Evolutionary conservation across 2,888 invertebrate species (phyloP).

Genomic region (Tigriopus californicus): DNA sequence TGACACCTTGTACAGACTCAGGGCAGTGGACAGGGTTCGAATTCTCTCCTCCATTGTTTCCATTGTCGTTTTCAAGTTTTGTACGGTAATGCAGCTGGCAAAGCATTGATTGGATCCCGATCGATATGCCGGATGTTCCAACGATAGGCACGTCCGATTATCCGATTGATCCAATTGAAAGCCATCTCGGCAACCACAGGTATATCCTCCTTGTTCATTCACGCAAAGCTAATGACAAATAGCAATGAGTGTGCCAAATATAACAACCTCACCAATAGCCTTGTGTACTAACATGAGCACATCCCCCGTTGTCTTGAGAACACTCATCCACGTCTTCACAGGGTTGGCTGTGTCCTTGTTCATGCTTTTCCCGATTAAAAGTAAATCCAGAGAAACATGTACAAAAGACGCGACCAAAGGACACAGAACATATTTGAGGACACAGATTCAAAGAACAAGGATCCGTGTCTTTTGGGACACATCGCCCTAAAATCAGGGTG

Average conservation of each 20-base stretch:
- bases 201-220: conserved; percentile 39
- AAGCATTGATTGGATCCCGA: conserved; percentile 35
- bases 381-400: conserved; percentile 43
- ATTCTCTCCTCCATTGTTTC: conserved; percentile 16
- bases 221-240: conserved; percentile 33
- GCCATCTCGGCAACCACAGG: conserved; percentile 40
- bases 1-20: conserved; percentile 33
- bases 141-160: conserved; percentile 37
- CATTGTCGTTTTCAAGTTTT: conserved; percentile 31
- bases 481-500: conserved; percentile 39
- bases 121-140: conserved; percentile 19
- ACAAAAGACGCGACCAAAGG: conserved; percentile 41
- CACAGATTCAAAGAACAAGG: conserved; percentile 43
- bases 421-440: conserved; percentile 45
- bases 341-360: background rate
- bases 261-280: no score
- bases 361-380: conserved; percentile 39
- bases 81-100: conserved; percentile 42
- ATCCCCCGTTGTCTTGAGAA: conserved; percentile 36
- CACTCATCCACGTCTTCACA: conserved; percentile 28
- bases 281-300: conserved; percentile 33
- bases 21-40: conserved; percentile 34
- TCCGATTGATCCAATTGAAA: conserved; percentile 34
- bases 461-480: conserved; percentile 39
- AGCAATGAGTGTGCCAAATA: no score